Evolutionary conservation across 1,140 invertebrate genomes (phyloP).

Genomic region (Anastrepha ludens): DNA sequence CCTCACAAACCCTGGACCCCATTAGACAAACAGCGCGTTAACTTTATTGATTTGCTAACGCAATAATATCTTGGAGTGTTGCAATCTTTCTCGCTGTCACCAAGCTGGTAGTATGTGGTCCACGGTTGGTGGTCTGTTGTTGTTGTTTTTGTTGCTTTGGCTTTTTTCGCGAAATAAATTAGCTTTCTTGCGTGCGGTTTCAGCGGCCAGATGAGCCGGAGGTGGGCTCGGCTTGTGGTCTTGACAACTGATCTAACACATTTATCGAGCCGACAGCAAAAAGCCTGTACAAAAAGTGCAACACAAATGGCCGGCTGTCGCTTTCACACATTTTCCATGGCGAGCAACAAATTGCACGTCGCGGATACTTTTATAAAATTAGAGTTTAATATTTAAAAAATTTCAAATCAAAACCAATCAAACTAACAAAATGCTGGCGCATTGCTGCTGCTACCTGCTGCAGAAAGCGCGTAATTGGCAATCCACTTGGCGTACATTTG

Average conservation of each 20-base stretch:
- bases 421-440: not conserved
- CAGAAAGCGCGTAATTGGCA: constrained; percentile 24
- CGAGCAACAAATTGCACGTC: not conserved
- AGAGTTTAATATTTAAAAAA: not conserved
- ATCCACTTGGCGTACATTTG: not conserved
- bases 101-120: not conserved
- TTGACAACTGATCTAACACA: constrained; percentile 31
- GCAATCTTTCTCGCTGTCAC: constrained; percentile 12
- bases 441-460: not conserved
- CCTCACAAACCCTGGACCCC: not conserved
- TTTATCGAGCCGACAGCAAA: not conserved
- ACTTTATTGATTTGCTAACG: not conserved
- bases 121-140: constrained; percentile 6
- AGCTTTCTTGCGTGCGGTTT: constrained; percentile 4
- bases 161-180: not conserved
- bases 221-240: constrained; percentile 3
- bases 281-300: not conserved
- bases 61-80: not conserved
- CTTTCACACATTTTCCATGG: constrained; percentile 24
- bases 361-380: not conserved
- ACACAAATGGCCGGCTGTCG: not conserved
- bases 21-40: not conserved
- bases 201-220: too few species aligned
- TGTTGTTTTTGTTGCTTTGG: not conserved
- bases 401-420: not conserved